A percentile compares a stretch with the other conserved stretches of the same genome.
Evolutionary conservation across 2,888 invertebrate species (phyloP).

Genomic region (Nephrotoma flavescens): DNA sequence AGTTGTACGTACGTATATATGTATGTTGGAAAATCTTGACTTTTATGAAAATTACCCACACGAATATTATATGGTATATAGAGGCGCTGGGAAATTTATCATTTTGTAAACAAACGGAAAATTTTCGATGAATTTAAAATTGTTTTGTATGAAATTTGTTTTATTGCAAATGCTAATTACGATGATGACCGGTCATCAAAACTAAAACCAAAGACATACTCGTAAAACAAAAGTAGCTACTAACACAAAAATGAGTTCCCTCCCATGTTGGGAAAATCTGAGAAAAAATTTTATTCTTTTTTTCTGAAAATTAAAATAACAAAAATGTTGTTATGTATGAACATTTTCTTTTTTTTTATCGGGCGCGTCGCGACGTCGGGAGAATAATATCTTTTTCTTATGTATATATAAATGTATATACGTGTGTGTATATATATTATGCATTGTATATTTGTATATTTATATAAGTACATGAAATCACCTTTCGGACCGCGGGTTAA

Average conservation of each 20-base stretch:
- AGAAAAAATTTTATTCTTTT: neutral
- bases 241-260: neutral
- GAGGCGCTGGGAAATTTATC: neutral
- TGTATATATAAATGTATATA: neutral
- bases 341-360: neutral
- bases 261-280: neutral
- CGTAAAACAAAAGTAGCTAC: neutral
- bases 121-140: neutral
- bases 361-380: neutral
- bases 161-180: neutral
- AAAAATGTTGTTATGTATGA: neutral
- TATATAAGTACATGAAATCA: no score
- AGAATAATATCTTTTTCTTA: neutral
- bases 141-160: neutral
- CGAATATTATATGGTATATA: neutral
- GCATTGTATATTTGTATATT: no score
- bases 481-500: no score
- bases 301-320: neutral
- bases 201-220: neutral
- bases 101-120: neutral
- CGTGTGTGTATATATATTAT: no score
- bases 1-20: no score
- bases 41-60: neutral
- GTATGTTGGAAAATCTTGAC: neutral
- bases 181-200: neutral